These are phyloP conservation scores for Imbricaverruca yamaguchii DNA, from an alignment of 2,888 invertebrate species.

Conservation along the genomic window DNA sequence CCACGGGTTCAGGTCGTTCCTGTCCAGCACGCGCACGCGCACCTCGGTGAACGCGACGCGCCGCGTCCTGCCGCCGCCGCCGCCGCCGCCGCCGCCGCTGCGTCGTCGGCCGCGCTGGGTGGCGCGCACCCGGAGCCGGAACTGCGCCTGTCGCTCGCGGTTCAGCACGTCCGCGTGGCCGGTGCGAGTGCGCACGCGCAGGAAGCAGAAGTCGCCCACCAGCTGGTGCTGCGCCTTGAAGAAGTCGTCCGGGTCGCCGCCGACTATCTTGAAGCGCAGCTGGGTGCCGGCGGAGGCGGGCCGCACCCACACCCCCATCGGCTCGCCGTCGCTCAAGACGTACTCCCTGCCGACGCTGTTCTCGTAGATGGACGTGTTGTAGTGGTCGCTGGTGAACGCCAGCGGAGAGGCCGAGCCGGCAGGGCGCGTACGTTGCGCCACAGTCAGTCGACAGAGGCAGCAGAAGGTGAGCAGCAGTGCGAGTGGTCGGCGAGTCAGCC, in stretches of 20 bases:
- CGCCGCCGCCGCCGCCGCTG: too few species aligned
- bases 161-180: slow-evolving; percentile 82
- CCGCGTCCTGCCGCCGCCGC: slow-evolving; percentile 26
- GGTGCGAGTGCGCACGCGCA: slow-evolving; percentile 78
- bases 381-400: slow-evolving; percentile 62
- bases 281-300: slow-evolving; percentile 39
- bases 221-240: slow-evolving; percentile 84
- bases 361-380: slow-evolving; percentile 86
- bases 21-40: slow-evolving; percentile 65
- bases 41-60: slow-evolving; percentile 62
- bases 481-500: not conserved
- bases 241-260: slow-evolving; percentile 79
- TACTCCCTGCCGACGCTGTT: slow-evolving; percentile 87
- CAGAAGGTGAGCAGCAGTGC: not conserved
- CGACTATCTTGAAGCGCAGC: slow-evolving; percentile 76
- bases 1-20: slow-evolving; percentile 85
- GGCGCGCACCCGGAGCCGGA: slow-evolving; percentile 68
- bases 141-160: slow-evolving; percentile 79
- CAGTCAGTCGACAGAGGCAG: not conserved
- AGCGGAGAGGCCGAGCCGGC: slow-evolving; percentile 41
- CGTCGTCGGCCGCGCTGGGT: slow-evolving; percentile 39
- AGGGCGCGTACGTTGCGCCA: too few species aligned
- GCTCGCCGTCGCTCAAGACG: slow-evolving; percentile 55
- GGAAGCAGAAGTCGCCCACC: slow-evolving; percentile 91
- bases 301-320: slow-evolving; percentile 65